Evolutionary conservation across 2,113 vertebrate species (phyloP).

Genomic region (Odontesthes bonariensis): DNA sequence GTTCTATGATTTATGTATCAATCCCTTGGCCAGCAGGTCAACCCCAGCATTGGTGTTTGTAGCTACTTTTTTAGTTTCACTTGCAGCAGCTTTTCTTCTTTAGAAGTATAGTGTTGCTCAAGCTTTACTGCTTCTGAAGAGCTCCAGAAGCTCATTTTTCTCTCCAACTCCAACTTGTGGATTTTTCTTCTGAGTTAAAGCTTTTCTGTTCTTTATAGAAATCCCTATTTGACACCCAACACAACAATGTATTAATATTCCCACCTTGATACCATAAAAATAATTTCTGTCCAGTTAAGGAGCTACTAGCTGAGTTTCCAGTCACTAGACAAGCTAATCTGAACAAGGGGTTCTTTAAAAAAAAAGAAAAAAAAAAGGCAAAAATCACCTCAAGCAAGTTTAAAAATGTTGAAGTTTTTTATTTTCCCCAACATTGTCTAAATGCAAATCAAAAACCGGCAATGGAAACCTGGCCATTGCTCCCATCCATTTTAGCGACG

Average conservation of each 20-base stretch:
- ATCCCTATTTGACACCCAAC: background rate
- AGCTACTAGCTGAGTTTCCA: background rate
- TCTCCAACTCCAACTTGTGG: too few relatives aligned
- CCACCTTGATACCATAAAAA: background rate
- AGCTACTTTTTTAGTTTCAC: conserved; percentile 10
- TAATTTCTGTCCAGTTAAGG: conserved; percentile 24
- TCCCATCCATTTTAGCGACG: conserved; percentile 9
- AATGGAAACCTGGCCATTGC: background rate
- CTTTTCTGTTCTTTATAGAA: conserved; percentile 1
- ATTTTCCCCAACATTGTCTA: background rate
- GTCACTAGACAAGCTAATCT: too few relatives aligned
- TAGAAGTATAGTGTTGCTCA: background rate
- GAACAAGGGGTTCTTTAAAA: too few relatives aligned
- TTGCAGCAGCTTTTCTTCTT: background rate
- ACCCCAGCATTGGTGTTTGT: background rate
- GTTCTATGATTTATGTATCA: conserved; percentile 16
- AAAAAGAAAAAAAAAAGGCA: too few relatives aligned
- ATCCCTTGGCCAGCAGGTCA: conserved; percentile 17
- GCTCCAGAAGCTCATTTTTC: background rate
- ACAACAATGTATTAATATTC: background rate
- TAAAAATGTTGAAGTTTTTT: too few relatives aligned
- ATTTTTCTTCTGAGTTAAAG: background rate
- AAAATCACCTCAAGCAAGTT: too few relatives aligned
- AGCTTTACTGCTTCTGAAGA: background rate
- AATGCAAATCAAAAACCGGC: background rate